Base-by-base conservation (phyloP, 2,888 invertebrate genomes). In the Cremastobaeus sp. region DNA sequence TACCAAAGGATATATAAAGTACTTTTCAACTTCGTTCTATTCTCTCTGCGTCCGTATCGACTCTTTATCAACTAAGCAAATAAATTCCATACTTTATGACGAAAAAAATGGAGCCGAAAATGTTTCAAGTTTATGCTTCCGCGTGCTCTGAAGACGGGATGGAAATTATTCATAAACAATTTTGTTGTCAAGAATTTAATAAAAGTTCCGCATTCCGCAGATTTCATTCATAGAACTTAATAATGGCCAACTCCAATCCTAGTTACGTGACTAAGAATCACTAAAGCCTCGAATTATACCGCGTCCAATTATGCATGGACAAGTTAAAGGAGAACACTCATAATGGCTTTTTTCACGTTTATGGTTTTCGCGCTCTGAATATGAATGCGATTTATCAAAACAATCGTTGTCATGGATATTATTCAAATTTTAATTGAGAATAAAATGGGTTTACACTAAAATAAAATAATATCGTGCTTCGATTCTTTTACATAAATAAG, bases 1-100 rank as follows among this genome's bases (percentile, higher is more conserved):
- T 71, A 71, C 71, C 71, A 62, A 55, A 64, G 62, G 64, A 59
- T 59, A 71, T n/a, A n/a, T 65, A 71, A 71, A 71, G 52, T 25
- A 59, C 65, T 71, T 59, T 52, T 65, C 14, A 65, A 65, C 25
- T 57, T 64, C 30, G 32, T 30, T 65, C 57, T 59, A 39, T 43
- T 65, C 50, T 55, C 39, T 59, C 57, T 52, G 14, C 32, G 41
- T 45, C 45, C 37, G 34, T 43, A 70, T 64, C 50, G 64, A 71
- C 57, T 71, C 48, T 57, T 64, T 57, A 71, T 71, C 48, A 71
- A 65, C 62, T 52, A 32, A 0, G 43, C 48, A 62, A 54, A 70
- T 70, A 59, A 70, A 55, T 48, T 70, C 41, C 6, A n/a, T 35
- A 20, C 18, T 45, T 25, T 41, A 9, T 17, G n/a, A 11, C 11